Evolutionary conservation across 2,797 vertebrate species (phyloP).

Genomic region (Neosilurus hyrtlii): DNA sequence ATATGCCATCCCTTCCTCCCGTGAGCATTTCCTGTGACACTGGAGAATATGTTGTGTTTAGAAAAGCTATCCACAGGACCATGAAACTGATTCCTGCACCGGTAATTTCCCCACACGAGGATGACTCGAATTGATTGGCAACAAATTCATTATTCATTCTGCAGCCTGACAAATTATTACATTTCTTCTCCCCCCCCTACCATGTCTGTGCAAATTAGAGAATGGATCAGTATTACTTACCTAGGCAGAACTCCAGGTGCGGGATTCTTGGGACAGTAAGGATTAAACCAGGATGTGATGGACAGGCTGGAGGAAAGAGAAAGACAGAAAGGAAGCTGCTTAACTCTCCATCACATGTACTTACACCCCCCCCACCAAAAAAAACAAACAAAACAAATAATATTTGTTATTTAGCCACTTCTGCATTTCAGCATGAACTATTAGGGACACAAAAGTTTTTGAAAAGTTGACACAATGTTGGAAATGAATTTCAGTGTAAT

Average conservation of each 20-base stretch:
- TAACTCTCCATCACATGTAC: neutral
- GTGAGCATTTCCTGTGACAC: conserved; percentile 35
- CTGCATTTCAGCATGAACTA: conserved; percentile 9
- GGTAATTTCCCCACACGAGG: neutral
- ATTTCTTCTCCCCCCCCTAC: neutral
- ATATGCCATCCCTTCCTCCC: no score
- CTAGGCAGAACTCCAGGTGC: conserved; percentile 69
- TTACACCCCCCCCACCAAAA: no score
- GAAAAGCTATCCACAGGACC: conserved; percentile 5
- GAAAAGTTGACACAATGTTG: conserved; percentile 3
- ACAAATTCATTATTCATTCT: neutral
- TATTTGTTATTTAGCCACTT: neutral
- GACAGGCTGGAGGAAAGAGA: conserved; percentile 46
- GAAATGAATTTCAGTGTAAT: conserved; percentile 9
- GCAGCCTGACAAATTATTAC: neutral
- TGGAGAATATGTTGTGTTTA: conserved; percentile 30
- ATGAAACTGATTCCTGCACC: neutral
- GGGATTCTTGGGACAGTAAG: conserved; percentile 59
- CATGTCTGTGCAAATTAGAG: neutral
- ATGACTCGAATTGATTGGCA: neutral
- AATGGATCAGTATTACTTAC: conserved; percentile 60
- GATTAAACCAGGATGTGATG: conserved; percentile 58
- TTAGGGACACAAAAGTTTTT: neutral
- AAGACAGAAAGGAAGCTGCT: conserved; percentile 1
- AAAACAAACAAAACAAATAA: neutral